phyloP scores from a whole-genome alignment of 2,888 invertebrate genomes.

The Torymus tubicola region DNA sequence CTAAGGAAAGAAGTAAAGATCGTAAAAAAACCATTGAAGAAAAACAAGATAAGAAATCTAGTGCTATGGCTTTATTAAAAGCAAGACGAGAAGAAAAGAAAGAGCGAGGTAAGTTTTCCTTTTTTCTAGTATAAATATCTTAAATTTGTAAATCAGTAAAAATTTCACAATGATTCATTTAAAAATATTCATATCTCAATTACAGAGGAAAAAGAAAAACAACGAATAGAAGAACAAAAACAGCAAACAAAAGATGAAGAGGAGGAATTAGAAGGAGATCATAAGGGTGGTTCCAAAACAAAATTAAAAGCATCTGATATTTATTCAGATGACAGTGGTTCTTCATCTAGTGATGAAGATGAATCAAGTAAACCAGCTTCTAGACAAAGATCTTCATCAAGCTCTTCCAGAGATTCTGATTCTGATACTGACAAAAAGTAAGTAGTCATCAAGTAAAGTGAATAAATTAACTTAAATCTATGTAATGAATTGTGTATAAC shows the following conservation, averaged over 20 bases:
- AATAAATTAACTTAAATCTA: conserved; percentile 17
- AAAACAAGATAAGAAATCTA: conserved; percentile 91
- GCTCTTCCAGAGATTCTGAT: conserved; percentile 80
- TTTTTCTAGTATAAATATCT: conserved; percentile 7
- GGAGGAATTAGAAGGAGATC: conserved; percentile 74
- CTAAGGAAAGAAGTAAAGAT: conserved; percentile 88
- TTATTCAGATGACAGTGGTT: conserved; percentile 91
- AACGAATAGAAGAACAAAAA: conserved; percentile 77
- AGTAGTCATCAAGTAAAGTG: conserved; percentile 59
- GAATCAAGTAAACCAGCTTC: conserved; percentile 74
- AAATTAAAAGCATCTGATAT: conserved; percentile 96
- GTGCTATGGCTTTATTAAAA: conserved; percentile 94
- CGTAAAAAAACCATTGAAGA: conserved; percentile 94
- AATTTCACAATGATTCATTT: background rate
- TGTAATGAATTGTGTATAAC: background rate
- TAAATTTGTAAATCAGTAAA: background rate
- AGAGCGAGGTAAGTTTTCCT: conserved; percentile 79
- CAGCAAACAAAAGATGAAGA: conserved; percentile 75
- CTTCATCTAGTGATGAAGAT: conserved; percentile 77
- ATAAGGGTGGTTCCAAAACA: conserved; percentile 71
- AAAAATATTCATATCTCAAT: conserved; percentile 8
- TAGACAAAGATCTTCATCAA: conserved; percentile 79
- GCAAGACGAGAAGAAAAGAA: conserved; percentile 94
- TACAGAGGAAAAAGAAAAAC: conserved; percentile 77
- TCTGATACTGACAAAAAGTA: conserved; percentile 79